phyloP scores from a whole-genome alignment of 1,140 invertebrate genomes.

The Drosophila watanabei region DNA sequence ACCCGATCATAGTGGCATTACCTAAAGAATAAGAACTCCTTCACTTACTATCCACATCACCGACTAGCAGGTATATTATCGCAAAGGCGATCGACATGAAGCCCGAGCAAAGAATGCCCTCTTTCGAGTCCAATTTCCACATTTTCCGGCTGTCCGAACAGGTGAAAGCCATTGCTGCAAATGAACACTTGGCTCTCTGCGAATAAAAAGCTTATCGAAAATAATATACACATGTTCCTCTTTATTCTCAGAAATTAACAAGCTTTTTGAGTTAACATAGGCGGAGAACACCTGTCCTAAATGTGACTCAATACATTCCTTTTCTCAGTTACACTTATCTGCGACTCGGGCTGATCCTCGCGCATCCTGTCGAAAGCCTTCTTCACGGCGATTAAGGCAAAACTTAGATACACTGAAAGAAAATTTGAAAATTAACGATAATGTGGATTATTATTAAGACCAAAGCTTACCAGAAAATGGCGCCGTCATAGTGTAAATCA shows the following conservation, averaged over 20 bases:
- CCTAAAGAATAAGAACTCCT: not conserved
- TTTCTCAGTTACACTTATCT: not conserved
- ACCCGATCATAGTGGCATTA: not conserved
- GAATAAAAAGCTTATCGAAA: conserved; percentile 2
- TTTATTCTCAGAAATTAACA: conserved; percentile 2
- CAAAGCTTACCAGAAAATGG: not conserved
- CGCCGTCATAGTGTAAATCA: not conserved
- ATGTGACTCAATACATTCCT: not conserved
- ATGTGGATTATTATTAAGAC: too few species aligned
- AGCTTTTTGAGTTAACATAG: not conserved
- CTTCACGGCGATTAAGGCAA: not conserved
- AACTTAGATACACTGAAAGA: conserved; percentile 2
- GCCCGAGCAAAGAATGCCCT: conserved; percentile 4
- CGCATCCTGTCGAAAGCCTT: conserved; percentile 1
- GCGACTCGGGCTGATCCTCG: not conserved
- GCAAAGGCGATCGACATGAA: conserved; percentile 4
- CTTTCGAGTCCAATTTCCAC: conserved; percentile 8
- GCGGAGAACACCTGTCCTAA: not conserved
- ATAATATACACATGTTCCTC: not conserved
- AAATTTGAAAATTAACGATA: too few species aligned
- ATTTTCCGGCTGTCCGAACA: not conserved
- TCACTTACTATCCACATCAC: not conserved
- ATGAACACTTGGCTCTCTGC: not conserved
- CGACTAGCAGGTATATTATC: not conserved
- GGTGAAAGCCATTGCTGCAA: not conserved